Evolutionary conservation across 2,797 vertebrate genomes (phyloP).

Genomic region (Prunella strophiata): DNA sequence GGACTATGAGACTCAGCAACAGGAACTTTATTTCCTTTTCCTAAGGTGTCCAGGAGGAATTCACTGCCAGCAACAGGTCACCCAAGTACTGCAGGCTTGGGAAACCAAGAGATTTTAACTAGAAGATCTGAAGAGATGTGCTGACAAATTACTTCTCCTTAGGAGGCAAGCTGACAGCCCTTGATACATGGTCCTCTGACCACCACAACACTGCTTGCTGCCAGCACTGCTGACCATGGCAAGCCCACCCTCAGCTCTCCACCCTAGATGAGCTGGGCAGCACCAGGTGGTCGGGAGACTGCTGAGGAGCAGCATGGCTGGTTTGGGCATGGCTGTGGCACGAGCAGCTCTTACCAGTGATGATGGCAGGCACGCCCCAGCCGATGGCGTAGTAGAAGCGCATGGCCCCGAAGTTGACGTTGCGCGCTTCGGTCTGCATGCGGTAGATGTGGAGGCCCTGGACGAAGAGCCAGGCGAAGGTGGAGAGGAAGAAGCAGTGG

Average conservation of each 20-base stretch:
- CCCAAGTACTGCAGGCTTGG: background rate
- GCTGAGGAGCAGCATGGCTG: background rate
- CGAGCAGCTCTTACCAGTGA: slow-evolving; percentile 83
- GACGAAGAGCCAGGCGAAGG: slow-evolving; percentile 96
- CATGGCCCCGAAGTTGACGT: slow-evolving; percentile 96
- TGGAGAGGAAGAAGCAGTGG: slow-evolving; percentile 98
- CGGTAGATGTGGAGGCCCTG: slow-evolving; percentile 97
- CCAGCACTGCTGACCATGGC: background rate
- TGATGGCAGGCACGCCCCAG: slow-evolving; percentile 96
- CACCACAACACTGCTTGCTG: background rate
- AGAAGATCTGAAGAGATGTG: background rate
- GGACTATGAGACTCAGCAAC: background rate
- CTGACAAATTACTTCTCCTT: background rate
- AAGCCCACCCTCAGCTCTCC: background rate
- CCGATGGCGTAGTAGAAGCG: slow-evolving; percentile 98
- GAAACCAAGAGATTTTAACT: background rate
- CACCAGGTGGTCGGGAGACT: background rate
- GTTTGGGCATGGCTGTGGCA: background rate
- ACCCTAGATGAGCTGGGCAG: fast-evolving
- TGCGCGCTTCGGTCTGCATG: slow-evolving; percentile 95
- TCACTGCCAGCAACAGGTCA: background rate
- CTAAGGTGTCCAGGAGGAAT: background rate
- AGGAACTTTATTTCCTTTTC: background rate
- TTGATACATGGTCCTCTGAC: fast-evolving
- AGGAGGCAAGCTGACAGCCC: background rate